These are phyloP conservation scores for Xenops minutus DNA, from an alignment of 2,797 vertebrate genomes.

Conservation along the genomic window DNA sequence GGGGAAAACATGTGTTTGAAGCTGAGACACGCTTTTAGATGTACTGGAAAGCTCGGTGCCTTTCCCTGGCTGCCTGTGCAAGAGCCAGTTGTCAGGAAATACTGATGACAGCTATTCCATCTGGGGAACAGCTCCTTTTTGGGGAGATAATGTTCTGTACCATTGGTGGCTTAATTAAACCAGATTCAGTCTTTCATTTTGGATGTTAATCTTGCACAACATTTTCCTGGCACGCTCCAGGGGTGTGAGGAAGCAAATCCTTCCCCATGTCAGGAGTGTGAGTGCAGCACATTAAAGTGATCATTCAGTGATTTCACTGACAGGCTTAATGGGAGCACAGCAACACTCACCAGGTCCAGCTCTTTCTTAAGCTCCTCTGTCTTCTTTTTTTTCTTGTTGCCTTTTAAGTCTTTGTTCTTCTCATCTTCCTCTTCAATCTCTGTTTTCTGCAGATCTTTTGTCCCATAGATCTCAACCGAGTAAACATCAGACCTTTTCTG, in stretches of 20 bases:
- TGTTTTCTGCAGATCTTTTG: conserved; percentile 46
- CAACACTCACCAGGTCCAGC: conserved; percentile 76
- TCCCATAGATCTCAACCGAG: conserved; percentile 71
- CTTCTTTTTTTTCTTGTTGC: conserved; percentile 55
- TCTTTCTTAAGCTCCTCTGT: conserved; percentile 72
- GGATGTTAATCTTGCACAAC: not conserved
- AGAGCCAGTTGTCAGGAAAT: not conserved
- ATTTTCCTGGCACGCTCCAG: not conserved
- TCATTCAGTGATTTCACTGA: not conserved
- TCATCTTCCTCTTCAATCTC: conserved; percentile 26
- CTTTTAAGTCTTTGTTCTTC: conserved; percentile 56
- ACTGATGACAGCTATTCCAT: not conserved
- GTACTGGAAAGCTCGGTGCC: not conserved
- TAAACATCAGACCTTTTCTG: conserved; percentile 74
- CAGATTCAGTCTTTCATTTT: not conserved
- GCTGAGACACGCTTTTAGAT: not conserved
- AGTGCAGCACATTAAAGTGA: not conserved
- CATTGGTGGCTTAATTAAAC: not conserved
- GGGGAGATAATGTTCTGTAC: not conserved
- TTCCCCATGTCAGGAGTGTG: not conserved
- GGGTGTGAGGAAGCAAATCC: not conserved
- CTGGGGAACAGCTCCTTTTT: not conserved
- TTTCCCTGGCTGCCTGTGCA: not conserved
- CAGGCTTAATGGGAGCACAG: not conserved
- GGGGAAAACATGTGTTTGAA: not conserved